A percentile compares a stretch with the other conserved stretches of the same genome.
Evolutionary conservation across 1,140 invertebrate genomes (phyloP).

Genomic region (Neodiprion fabricii): DNA sequence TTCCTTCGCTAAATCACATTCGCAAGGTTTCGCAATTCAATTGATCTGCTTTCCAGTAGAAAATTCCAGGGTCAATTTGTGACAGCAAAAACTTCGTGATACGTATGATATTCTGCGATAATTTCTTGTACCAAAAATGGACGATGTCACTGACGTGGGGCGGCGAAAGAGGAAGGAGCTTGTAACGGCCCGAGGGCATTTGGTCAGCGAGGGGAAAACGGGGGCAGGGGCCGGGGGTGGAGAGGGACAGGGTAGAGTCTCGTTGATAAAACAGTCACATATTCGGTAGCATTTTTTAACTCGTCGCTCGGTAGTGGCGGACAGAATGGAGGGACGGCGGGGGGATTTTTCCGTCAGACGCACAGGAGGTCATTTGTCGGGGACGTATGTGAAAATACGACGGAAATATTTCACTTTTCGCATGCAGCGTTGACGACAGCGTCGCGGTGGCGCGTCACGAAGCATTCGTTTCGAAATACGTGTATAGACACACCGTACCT

Average conservation of each 20-base stretch:
- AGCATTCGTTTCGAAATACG: conserved; percentile 58
- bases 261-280: conserved; percentile 48
- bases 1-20: no score
- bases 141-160: neutral
- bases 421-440: conserved; percentile 54
- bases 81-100: neutral
- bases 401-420: conserved; percentile 62
- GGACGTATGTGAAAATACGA: conserved; percentile 58
- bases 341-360: conserved; percentile 50
- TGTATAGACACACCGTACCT: conserved; percentile 31
- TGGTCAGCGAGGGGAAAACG: neutral
- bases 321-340: conserved; percentile 23
- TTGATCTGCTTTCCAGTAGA: no score
- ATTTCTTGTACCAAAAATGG: neutral
- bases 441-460: conserved; percentile 57
- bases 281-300: conserved; percentile 46
- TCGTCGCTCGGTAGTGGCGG: conserved; percentile 36
- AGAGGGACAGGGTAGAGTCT: neutral
- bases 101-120: no score
- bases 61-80: no score
- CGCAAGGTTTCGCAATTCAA: no score
- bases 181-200: neutral
- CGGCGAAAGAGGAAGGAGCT: neutral
- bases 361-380: conserved; percentile 58
- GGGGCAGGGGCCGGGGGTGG: neutral